Base-by-base conservation (phyloP, 2,888 invertebrate genomes). In the Drosophila eohydei region DNA sequence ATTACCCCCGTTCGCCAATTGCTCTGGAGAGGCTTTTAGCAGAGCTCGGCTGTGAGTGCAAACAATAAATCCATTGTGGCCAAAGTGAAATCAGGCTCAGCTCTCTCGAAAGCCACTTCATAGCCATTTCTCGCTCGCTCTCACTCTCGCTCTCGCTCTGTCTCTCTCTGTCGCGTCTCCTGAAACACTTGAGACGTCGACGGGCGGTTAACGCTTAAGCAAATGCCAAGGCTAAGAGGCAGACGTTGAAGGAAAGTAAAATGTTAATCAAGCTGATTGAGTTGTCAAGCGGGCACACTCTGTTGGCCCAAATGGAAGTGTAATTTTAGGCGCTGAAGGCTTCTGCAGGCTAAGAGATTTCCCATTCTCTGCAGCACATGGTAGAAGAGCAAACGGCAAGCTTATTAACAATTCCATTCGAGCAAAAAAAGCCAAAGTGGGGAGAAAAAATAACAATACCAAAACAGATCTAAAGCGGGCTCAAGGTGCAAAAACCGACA, bases 261-360 rank as follows among this genome's bases (percentile, higher is more conserved):
- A 86, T 89, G 89, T 86, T 86, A 86, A 86, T 86, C 86, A 86
- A 83, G 89, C 89, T 86, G 86, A 86, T 86, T 86, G 89, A 86
- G 89, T 88, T 88, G 89, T 87, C 72, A 84, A 55, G 82, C 75
- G 60, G 62, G 32, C 60, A 44, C 57, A 61, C 52, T 62, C 64
- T 52, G 52, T 16, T 21, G 21, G n/a, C 26, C 59, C 58, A 58
- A 74, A 71, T 81, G 79, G 74, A 76, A 69, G 87, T 86, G 89
- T 83, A 84, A 88, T 86, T 84, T 86, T 74, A 81, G 89, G 89
- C 89, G 77, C 84, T 77, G 80, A 88, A 86, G 83, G 76, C 76
- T 80, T 74, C 50, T 67, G 30, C 69, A 34, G 55, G 54, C 55
- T 59, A 36, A 38, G 36, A 38, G 52, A 38, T 40, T 54, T 40